phyloP scores from a whole-genome alignment of 1,140 invertebrate genomes.

The Pantala flavescens region DNA sequence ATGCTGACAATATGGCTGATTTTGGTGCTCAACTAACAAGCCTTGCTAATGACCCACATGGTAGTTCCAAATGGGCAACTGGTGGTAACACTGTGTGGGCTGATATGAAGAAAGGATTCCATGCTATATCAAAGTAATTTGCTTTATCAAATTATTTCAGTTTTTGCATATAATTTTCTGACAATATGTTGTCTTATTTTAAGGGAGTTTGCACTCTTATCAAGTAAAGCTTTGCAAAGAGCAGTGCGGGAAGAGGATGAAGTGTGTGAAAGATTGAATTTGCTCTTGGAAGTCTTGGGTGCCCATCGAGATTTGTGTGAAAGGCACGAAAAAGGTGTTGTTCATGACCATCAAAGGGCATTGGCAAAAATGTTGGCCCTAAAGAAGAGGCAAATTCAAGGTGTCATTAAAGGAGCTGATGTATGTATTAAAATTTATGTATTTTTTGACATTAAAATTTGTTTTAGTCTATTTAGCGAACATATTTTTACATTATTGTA shows the following conservation, averaged over 20 bases:
- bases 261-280: constrained; percentile 48
- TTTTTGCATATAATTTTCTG: not conserved
- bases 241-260: constrained; percentile 45
- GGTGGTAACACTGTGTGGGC: constrained; percentile 48
- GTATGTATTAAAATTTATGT: constrained; percentile 31
- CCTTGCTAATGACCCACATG: constrained; percentile 36
- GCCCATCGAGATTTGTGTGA: constrained; percentile 57
- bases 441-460: constrained; percentile 19
- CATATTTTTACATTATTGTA: not conserved
- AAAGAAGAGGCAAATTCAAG: constrained; percentile 59
- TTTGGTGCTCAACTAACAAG: constrained; percentile 38
- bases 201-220: constrained; percentile 39
- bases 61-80: constrained; percentile 45
- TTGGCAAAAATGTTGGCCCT: constrained; percentile 55
- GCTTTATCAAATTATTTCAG: constrained; percentile 13
- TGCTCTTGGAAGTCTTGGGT: constrained; percentile 50
- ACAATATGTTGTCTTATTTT: constrained; percentile 16
- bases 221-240: constrained; percentile 37
- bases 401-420: constrained; percentile 49
- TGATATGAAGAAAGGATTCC: constrained; percentile 49
- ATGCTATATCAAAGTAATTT: constrained; percentile 46
- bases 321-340: constrained; percentile 55
- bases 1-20: constrained; percentile 49
- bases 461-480: constrained; percentile 16
- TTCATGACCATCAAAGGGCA: constrained; percentile 56